Conservation (phyloP, 1,140 invertebrate genomes). For the Brachionus rubens region DNA sequence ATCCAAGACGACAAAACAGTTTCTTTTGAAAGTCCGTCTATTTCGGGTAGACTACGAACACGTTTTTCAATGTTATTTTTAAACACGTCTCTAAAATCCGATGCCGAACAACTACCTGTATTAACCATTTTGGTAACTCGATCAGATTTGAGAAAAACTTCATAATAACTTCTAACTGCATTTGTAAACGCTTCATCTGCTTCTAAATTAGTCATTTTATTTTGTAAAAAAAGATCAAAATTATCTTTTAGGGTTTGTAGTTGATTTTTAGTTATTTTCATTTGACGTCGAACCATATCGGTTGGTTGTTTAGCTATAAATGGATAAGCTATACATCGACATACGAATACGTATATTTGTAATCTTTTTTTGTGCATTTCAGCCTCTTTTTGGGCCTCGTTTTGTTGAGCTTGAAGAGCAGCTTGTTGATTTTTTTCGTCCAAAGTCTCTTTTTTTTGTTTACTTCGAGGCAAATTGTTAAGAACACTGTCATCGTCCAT, state of each 20-base stretch:
- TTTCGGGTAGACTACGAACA: constrained; percentile 93
- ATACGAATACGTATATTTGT: constrained; percentile 96
- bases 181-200: constrained; percentile 99
- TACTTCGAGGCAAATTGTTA: neutral
- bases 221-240: constrained; percentile 75
- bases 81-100: constrained; percentile 98
- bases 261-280: constrained; percentile 90
- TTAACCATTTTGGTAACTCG: constrained; percentile 89
- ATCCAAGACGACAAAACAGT: constrained; percentile 98
- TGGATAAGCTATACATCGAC: constrained; percentile 93
- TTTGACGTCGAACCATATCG: constrained; percentile 74
- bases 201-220: constrained; percentile 88
- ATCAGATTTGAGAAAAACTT: constrained; percentile 95
- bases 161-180: constrained; percentile 92
- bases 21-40: constrained; percentile 97
- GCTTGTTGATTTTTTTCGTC: neutral
- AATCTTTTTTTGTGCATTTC: constrained; percentile 79
- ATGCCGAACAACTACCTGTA: constrained; percentile 90
- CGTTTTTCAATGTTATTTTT: constrained; percentile 94
- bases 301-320: constrained; percentile 99
- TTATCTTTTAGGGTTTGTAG: constrained; percentile 87
- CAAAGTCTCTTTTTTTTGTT: neutral
- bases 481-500: neutral
- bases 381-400: constrained; percentile 16
- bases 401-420: constrained; percentile 8